A percentile compares a stretch with the other conserved stretches of the same genome.
Conservation (phyloP, 2,113 vertebrate genomes). For the Tauraco erythrolophus region DNA sequence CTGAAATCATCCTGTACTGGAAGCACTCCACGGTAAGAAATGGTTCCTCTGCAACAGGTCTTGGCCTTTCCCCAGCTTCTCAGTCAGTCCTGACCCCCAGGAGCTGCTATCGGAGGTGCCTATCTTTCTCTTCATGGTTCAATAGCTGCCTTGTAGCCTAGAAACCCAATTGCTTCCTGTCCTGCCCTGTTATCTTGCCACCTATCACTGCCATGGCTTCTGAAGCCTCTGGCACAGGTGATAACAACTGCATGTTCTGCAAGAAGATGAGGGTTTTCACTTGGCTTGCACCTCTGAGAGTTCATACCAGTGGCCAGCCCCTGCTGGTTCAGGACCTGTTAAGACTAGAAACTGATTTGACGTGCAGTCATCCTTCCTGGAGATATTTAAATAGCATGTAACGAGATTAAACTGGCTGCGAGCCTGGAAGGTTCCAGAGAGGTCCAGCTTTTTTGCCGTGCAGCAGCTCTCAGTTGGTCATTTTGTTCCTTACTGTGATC, state of each 20-base stretch:
- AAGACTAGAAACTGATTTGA: neutral
- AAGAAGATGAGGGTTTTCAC: neutral
- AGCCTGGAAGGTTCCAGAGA: neutral
- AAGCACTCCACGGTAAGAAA: conserved; percentile 93
- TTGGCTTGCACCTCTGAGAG: neutral
- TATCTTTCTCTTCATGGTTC: neutral
- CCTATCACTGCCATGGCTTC: neutral
- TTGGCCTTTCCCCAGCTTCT: neutral
- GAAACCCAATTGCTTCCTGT: neutral
- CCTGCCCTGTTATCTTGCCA: neutral
- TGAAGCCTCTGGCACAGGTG: neutral
- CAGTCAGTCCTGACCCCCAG: neutral
- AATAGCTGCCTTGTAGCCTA: neutral
- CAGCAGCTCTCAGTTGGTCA: neutral
- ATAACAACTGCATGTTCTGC: neutral
- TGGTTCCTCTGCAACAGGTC: neutral
- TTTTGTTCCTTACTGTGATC: neutral
- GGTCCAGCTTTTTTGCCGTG: neutral
- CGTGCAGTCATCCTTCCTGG: neutral
- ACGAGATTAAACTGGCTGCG: neutral
- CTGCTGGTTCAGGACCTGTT: neutral
- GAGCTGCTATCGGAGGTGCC: neutral
- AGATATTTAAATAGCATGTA: neutral
- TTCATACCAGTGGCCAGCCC: neutral
- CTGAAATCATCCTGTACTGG: conserved; percentile 97